A percentile compares a stretch with the other conserved stretches of the same genome.
Evolutionary conservation across 1,140 invertebrate genomes (phyloP).

Genomic region (Anadara kagoshimensis): DNA sequence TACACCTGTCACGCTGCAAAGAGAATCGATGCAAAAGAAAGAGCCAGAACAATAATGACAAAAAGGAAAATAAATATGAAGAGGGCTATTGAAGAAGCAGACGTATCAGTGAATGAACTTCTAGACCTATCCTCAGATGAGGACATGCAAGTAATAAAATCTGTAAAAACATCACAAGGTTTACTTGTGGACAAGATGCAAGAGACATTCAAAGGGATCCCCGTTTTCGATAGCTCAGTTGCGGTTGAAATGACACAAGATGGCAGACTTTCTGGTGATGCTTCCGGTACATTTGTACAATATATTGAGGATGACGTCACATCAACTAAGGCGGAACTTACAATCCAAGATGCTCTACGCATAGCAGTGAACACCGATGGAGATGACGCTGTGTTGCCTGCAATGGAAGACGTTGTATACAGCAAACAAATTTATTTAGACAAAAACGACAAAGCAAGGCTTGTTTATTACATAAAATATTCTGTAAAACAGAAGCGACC

Average conservation of each 20-base stretch:
- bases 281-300: constrained; percentile 25
- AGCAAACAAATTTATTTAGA: constrained; percentile 16
- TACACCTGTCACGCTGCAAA: too few relatives aligned
- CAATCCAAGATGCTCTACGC: constrained; percentile 8
- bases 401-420: not conserved
- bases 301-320: constrained; percentile 30
- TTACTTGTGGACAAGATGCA: constrained; percentile 24
- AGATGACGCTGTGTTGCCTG: not conserved
- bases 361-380: constrained; percentile 17
- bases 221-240: constrained; percentile 21
- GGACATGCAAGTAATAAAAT: not conserved
- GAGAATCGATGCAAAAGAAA: too few relatives aligned
- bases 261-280: constrained; percentile 29
- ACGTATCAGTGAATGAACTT: too few relatives aligned
- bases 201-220: constrained; percentile 25
- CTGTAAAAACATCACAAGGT: not conserved
- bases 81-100: too few relatives aligned
- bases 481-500: constrained; percentile 36
- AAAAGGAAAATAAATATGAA: too few relatives aligned
- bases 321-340: not conserved
- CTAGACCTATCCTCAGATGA: not conserved
- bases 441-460: constrained; percentile 6
- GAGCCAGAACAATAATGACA: too few relatives aligned
- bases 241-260: constrained; percentile 19
- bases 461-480: too few relatives aligned